Percentiles rank a stretch among this genome's conserved stretches.
Conservation (phyloP, 2,888 invertebrate species). For the Diplolepis rosae region DNA sequence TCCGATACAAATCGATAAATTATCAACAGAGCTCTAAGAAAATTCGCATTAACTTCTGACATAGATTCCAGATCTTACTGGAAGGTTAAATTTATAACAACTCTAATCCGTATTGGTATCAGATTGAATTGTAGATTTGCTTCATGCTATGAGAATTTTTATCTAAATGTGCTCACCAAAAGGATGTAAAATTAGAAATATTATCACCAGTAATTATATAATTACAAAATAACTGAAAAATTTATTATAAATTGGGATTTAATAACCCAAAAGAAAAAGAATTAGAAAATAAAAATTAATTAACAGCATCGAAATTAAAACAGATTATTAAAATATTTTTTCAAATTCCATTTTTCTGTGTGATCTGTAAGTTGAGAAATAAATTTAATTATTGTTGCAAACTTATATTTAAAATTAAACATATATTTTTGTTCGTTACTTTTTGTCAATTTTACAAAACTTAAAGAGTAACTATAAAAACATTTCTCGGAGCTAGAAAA, state of each 20-base stretch:
- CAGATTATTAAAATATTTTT: too few species aligned
- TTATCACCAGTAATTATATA: not conserved
- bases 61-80: constrained; percentile 37
- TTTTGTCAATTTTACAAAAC: not conserved
- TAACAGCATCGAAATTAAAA: too few species aligned
- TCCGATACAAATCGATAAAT: constrained; percentile 36
- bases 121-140: not conserved
- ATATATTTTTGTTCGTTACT: not conserved
- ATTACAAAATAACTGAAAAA: not conserved
- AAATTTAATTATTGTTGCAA: not conserved
- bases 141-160: not conserved
- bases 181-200: too few species aligned
- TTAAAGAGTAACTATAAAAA: not conserved
- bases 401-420: constrained; percentile 2
- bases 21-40: constrained; percentile 37
- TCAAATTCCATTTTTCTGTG: not conserved
- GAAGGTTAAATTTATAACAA: not conserved
- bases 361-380: not conserved
- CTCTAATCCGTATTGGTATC: not conserved
- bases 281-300: not conserved
- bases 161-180: not conserved
- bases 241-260: not conserved
- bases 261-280: not conserved
- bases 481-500: not conserved
- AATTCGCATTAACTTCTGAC: constrained; percentile 40